phyloP scores from a whole-genome alignment of 2,888 invertebrate genomes.

The Steromphala cineraria region DNA sequence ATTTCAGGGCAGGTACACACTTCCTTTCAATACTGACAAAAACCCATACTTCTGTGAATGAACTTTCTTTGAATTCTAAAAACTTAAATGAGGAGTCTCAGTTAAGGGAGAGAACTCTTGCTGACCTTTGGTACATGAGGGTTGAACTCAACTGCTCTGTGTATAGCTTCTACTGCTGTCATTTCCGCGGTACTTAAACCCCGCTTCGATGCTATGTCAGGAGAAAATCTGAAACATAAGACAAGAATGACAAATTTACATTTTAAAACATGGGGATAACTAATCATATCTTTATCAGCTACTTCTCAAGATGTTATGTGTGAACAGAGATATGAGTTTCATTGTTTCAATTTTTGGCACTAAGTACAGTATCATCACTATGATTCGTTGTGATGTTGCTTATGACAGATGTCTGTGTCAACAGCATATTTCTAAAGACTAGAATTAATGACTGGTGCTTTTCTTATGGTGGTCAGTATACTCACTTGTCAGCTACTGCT shows the following conservation, averaged over 20 bases:
- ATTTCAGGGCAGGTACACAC: no score
- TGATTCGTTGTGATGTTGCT: no score
- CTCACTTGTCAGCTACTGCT: constrained; percentile 88
- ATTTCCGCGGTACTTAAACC: constrained; percentile 91
- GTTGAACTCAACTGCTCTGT: constrained; percentile 97
- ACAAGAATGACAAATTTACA: not conserved
- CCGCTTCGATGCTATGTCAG: constrained; percentile 88
- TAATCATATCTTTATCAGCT: no score
- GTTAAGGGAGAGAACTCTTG: not conserved
- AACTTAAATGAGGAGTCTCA: not conserved
- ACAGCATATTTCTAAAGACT: not conserved
- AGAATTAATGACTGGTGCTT: not conserved
- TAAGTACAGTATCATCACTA: no score
- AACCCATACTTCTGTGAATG: no score
- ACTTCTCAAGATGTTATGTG: no score
- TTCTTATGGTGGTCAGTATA: constrained; percentile 24
- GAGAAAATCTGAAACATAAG: constrained; percentile 81
- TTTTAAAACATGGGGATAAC: no score
- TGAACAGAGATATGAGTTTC: no score
- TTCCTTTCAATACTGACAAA: no score
- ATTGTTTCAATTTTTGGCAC: no score
- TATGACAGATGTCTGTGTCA: no score
- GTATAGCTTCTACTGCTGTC: constrained; percentile 94
- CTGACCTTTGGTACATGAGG: constrained; percentile 94
- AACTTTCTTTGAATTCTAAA: no score